These are phyloP conservation scores for Hippopotamyrus pictus DNA, from an alignment of 2,797 vertebrate genomes.

Conservation along the genomic window DNA sequence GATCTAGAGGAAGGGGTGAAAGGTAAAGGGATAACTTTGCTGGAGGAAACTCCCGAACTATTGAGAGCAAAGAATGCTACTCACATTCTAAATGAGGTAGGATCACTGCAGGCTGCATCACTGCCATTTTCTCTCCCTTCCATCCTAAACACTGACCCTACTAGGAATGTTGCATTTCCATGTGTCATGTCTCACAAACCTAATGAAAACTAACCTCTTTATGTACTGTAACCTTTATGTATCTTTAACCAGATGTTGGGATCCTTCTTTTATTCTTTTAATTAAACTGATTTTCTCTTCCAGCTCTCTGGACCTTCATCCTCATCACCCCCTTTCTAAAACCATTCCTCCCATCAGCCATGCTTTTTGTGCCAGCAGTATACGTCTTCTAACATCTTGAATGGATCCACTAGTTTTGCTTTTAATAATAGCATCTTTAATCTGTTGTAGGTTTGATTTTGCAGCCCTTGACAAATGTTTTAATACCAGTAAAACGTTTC, in stretches of 20 bases:
- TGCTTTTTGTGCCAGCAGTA: neutral
- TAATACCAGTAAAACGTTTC: neutral
- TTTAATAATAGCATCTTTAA: neutral
- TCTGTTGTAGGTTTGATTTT: neutral
- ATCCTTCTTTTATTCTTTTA: neutral
- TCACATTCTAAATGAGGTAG: conserved; percentile 92
- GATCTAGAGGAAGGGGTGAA: conserved; percentile 96
- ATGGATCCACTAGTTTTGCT: conserved; percentile 1
- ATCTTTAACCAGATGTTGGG: neutral
- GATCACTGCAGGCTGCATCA: conserved; percentile 38
- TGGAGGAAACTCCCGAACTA: conserved; percentile 94
- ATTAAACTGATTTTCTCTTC: neutral
- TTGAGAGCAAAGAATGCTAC: conserved; percentile 93
- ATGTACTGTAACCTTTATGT: neutral
- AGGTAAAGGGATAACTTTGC: conserved; percentile 84
- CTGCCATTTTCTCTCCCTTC: conserved; percentile 30
- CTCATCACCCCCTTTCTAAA: neutral
- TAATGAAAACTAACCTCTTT: neutral
- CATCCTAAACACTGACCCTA: conserved; percentile 23
- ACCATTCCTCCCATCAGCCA: conserved; percentile 17
- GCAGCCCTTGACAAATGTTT: neutral
- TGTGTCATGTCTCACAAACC: neutral
- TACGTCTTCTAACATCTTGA: conserved; percentile 7
- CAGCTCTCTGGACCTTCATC: neutral
- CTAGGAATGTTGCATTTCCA: conserved; percentile 4